phyloP scores from a whole-genome alignment of 2,797 vertebrate species.

The Esox masquinongy region DNA sequence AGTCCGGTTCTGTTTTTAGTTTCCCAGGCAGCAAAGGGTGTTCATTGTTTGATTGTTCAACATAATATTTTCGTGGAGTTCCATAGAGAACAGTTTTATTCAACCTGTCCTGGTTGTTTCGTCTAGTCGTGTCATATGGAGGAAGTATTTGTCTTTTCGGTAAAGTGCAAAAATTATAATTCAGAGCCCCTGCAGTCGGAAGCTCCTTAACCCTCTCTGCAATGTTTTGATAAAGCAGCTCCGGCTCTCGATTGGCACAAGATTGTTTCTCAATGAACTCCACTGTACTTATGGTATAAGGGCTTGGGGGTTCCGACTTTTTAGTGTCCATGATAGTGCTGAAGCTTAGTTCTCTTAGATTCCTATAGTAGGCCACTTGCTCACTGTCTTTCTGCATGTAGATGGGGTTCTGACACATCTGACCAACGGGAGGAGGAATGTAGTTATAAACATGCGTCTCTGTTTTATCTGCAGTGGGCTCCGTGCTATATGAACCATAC shows the following conservation, averaged over 20 bases:
- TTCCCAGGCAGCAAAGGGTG: constrained; percentile 91
- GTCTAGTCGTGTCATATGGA: constrained; percentile 83
- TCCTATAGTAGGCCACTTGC: constrained; percentile 89
- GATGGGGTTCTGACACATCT: constrained; percentile 99
- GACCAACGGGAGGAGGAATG: constrained; percentile 89
- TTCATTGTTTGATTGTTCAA: constrained; percentile 85
- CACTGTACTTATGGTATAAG: constrained; percentile 92
- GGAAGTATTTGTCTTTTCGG: constrained; percentile 93
- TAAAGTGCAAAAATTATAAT: constrained; percentile 98
- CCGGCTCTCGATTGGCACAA: constrained; percentile 72
- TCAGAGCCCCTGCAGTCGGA: constrained; percentile 81
- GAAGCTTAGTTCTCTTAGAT: constrained; percentile 90
- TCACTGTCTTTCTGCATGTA: constrained; percentile 97
- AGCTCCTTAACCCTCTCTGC: constrained; percentile 89
- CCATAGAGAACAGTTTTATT: constrained; percentile 95
- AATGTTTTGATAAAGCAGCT: constrained; percentile 94
- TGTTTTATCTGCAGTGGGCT: constrained; percentile 81
- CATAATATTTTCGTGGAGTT: constrained; percentile 93
- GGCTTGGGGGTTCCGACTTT: constrained; percentile 82
- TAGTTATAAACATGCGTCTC: constrained; percentile 96
- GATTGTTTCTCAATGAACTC: constrained; percentile 88
- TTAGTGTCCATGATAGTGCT: constrained; percentile 77
- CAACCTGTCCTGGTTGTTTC: constrained; percentile 90
- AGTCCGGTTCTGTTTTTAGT: constrained; percentile 95
- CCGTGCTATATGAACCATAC: constrained; percentile 88